Conservation (phyloP, 1,140 invertebrate genomes). For the Cherax destructor region DNA sequence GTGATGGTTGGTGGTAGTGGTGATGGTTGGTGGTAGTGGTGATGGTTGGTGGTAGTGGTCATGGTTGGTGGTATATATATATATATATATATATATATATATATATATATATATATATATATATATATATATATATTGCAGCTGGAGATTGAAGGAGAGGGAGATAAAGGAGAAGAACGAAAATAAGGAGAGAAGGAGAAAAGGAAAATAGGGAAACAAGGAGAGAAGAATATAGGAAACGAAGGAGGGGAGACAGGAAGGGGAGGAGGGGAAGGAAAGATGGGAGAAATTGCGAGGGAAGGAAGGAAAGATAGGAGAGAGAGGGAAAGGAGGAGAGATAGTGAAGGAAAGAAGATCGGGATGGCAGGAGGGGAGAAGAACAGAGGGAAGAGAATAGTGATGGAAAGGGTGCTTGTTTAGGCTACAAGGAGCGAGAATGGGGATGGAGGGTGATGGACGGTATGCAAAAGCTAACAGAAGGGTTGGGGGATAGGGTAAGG, state of each 20-base stretch:
- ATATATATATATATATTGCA: no score
- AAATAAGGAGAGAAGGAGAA: no score
- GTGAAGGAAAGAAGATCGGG: neutral
- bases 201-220: no score
- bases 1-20: no score
- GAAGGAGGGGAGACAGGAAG: neutral
- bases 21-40: no score
- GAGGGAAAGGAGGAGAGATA: neutral
- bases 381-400: neutral
- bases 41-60: no score
- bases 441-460: neutral
- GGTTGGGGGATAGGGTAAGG: neutral
- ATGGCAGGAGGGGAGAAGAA: neutral
- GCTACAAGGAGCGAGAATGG: neutral
- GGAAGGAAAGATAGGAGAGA: neutral
- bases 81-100: no score
- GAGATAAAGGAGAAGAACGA: no score
- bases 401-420: neutral
- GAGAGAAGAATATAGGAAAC: neutral
- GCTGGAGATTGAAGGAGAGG: no score
- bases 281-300: neutral
- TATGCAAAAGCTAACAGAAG: neutral
- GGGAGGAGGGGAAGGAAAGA: neutral
- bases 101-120: no score
- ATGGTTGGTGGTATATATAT: no score